These are phyloP conservation scores for Psilopsiagon aymara DNA, from an alignment of 2,113 vertebrate species.

Conservation along the genomic window DNA sequence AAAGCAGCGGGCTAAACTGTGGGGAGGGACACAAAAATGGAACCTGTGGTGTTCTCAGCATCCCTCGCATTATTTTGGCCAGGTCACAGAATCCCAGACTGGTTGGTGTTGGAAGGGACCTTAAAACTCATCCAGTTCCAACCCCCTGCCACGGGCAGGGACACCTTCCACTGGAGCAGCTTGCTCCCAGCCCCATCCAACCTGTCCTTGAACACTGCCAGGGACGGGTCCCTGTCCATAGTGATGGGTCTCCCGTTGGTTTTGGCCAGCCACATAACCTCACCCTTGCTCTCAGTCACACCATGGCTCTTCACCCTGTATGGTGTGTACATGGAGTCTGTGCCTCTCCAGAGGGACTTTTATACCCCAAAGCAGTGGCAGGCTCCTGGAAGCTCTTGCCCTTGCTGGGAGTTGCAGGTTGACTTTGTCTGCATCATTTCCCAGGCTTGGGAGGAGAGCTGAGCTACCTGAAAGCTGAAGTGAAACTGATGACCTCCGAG, in stretches of 20 bases:
- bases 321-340: no score
- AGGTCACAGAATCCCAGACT: neutral
- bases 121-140: neutral
- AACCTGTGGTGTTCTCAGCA: neutral
- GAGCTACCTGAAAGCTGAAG: neutral
- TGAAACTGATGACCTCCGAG: neutral
- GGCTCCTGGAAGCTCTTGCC: neutral
- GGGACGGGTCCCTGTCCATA: neutral
- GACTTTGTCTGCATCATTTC: neutral
- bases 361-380: neutral
- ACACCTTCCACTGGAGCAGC: neutral
- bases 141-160: neutral
- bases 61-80: neutral
- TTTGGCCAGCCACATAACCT: neutral
- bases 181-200: neutral
- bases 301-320: neutral
- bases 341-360: neutral
- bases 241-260: fast-evolving
- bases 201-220: neutral
- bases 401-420: neutral
- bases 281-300: fast-evolving
- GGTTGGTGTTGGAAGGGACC: neutral
- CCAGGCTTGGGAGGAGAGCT: neutral
- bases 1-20: neutral
- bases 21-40: neutral